Base-by-base conservation (phyloP, 2,797 vertebrate species). In the Ispidina lecontei region DNA sequence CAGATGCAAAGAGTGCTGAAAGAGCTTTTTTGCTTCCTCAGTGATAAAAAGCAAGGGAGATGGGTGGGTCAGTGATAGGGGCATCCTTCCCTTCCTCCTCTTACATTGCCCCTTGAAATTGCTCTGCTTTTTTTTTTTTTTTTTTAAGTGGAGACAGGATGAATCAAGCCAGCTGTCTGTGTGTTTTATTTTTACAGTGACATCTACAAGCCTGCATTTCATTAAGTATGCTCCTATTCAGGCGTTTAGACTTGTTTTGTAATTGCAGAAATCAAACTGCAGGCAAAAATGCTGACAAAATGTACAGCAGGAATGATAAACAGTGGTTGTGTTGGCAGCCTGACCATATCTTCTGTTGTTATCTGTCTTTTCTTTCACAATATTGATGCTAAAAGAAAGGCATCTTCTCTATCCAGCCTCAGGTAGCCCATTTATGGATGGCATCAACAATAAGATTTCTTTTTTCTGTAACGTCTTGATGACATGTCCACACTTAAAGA, bases 231-330 rank as follows among this genome's bases (percentile, higher is more conserved):
- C 91, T 95, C 67, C 85, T 56, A 84, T 94, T 94, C 90, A 95
- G 84, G 67, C 69, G 0, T 84, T 96, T 80, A 91, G 90, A 16
- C 68, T 89, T 93, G 94, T 88, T 95, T 93, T 94, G 87, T 95
- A 96, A 94, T 97, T 95, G 88, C 85, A 94, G 94, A 86, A 96
- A 94, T 91, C 91, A 96, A 91, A 95, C 84, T 71, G 82, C 68
- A 89, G 82, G 89, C 74, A 92, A 95, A 95, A 91, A 86, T 58
- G 92, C 91, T 96, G 93, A 96, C 93, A 95, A 91, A 95, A 94
- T 5, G 43, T 75, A 86, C 17, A 4, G 82, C 77, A 91, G 86
- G 56, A 93, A 64, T 84, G 85, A 94, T 94, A 95, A 96, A 95
- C 85, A 85, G 93, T 86, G 85, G 70, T 89, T 94, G 81, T 91